A percentile compares a stretch with the other conserved stretches of the same genome.
These are phyloP conservation scores for Xenopus laevis DNA, from an alignment of 2,113 vertebrate species.

Conservation along the genomic window DNA sequence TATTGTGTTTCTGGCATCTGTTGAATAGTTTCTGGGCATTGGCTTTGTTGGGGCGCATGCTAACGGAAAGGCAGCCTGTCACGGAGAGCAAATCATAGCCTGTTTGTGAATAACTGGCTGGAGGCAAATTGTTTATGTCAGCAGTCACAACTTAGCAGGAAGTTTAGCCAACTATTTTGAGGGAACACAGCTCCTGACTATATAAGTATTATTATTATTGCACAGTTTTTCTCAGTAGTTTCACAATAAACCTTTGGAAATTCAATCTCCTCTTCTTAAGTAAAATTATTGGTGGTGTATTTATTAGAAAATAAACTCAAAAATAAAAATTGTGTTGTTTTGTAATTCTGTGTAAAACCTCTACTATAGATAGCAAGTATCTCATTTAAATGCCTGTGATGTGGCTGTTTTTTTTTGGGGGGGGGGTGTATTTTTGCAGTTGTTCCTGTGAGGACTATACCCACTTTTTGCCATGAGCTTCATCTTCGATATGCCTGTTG, in stretches of 20 bases:
- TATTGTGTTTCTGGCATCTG: too few species aligned
- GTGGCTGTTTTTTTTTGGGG: too few species aligned
- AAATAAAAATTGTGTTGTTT: too few species aligned
- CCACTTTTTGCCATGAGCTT: too few species aligned
- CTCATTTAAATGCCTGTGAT: too few species aligned
- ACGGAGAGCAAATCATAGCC: not conserved
- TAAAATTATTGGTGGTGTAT: too few species aligned
- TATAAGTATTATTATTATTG: not conserved
- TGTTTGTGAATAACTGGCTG: slow-evolving; percentile 12
- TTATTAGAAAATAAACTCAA: too few species aligned
- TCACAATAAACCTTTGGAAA: not conserved
- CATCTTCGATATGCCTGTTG: too few species aligned
- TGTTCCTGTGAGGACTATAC: too few species aligned
- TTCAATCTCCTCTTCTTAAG: not conserved
- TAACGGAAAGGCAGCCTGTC: slow-evolving; percentile 1
- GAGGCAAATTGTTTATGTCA: not conserved
- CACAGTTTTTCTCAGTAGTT: not conserved
- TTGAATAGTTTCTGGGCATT: not conserved
- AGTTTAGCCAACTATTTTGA: not conserved
- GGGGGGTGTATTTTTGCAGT: too few species aligned
- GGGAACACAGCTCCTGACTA: not conserved
- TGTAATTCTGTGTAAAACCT: too few species aligned
- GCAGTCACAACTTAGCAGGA: not conserved
- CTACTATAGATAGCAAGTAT: too few species aligned
- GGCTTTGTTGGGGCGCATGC: not conserved